Percentiles rank a stretch among this genome's conserved stretches.
phyloP scores from a whole-genome alignment of 1,140 invertebrate species.

The Heliconius hermathena region DNA sequence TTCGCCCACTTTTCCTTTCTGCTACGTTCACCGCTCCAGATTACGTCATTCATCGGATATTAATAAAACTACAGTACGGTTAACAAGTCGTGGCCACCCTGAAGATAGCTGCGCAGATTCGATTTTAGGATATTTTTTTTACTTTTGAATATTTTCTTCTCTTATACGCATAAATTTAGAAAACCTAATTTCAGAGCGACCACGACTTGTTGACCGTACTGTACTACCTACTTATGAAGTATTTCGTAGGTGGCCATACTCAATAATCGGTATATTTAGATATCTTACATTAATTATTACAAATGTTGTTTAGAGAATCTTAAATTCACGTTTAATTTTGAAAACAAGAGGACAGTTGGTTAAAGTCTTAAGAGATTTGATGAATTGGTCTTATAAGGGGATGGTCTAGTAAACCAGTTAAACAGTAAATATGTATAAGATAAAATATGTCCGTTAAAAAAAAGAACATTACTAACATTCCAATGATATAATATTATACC shows the following conservation, averaged over 20 bases:
- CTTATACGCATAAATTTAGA: too few species aligned
- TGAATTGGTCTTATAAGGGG: background rate
- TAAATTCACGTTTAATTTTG: background rate
- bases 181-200: too few species aligned
- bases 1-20: constrained; percentile 80
- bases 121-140: rapidly evolving
- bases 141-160: too few species aligned
- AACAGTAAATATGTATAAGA: background rate
- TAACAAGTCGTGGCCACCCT: too few species aligned
- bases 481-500: too few species aligned
- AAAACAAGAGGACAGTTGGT: background rate
- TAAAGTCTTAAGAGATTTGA: background rate
- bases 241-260: constrained; percentile 9
- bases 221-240: background rate
- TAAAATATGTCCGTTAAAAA: background rate
- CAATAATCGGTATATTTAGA: background rate
- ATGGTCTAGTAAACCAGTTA: background rate
- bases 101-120: too few species aligned
- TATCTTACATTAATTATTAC: background rate
- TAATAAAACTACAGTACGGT: constrained; percentile 12
- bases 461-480: too few species aligned
- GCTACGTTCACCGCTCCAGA: constrained; percentile 73
- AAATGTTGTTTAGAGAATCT: background rate
- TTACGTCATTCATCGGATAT: constrained; percentile 66
- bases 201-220: too few species aligned